Evolutionary conservation across 2,113 vertebrate genomes (phyloP), one percentile per base, ranked within the genome.

Genomic region (Otocyon megalotis): DNA sequence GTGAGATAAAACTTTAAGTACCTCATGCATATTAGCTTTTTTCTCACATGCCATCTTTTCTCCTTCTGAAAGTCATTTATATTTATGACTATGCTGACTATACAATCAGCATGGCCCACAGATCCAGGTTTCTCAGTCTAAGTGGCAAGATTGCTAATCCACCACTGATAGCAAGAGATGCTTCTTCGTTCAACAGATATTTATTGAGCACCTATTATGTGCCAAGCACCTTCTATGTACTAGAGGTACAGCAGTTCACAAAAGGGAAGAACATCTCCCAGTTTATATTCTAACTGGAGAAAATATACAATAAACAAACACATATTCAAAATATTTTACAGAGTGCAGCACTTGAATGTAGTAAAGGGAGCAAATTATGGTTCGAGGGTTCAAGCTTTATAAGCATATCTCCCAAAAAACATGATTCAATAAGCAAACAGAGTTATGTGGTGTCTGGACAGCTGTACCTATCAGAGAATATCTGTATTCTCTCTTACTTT

Each of bases 291-390:
- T 71, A 93, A 54, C 22, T 62, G 20, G 8, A 19, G 20, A 84
- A 87, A 76, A 28, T 28, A 93, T 19, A 71, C 4, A 88, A 54
- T 77, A 72, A 93, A 81, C 16, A 82, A 82, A 53, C 26, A 62
- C 10, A 16, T 50, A 86, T 69, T 93, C 90, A 93, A 62, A 89
- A 79, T 79, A 91, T 56, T 32, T 90, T 93, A 95, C 5, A 94
- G n/a, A 90, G 7, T 22, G 30, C 54, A 14, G 0, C 28, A 69
- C 8, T 83, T 77, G 65, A 71, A 88, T 60, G 10, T 88, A 84
- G 77, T 85, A 72, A 77, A 88, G 15, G 63, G 30, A 77, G 20
- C 5, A 87, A 87, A 69, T 90, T 96, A 62, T 32, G 4, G 30
- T 72, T 72, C 84, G 14, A 4, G 10, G 22, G 10, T 26, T 90